These are phyloP conservation scores for Aplodontia rufa DNA, from an alignment of 2,113 vertebrate species.

Conservation along the genomic window DNA sequence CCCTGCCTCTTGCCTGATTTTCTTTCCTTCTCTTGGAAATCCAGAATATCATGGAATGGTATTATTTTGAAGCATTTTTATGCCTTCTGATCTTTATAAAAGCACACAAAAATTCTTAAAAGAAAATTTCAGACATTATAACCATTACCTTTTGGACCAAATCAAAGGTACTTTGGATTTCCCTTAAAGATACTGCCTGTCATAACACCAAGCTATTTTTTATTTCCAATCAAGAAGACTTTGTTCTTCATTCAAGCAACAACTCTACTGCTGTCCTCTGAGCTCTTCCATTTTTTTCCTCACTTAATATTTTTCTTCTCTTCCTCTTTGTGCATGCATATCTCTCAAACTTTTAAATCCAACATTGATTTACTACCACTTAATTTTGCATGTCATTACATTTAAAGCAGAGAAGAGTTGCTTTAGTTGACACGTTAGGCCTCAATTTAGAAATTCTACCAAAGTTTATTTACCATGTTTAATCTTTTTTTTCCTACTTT, in stretches of 20 bases:
- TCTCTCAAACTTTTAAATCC: neutral
- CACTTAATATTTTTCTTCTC: neutral
- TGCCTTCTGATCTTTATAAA: constrained; percentile 42
- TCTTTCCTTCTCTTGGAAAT: constrained; percentile 19
- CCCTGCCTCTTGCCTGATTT: neutral
- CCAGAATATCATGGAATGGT: neutral
- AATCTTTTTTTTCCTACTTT: neutral
- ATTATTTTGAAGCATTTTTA: constrained; percentile 50
- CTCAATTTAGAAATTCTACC: neutral
- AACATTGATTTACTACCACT: neutral
- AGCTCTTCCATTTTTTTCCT: neutral
- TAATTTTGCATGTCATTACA: neutral
- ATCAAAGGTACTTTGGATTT: constrained; percentile 1
- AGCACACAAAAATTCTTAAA: neutral
- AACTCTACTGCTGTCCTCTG: neutral
- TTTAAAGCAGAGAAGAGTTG: neutral
- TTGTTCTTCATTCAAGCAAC: neutral
- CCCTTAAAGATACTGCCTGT: neutral
- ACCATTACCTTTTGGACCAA: neutral
- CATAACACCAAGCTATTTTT: constrained; percentile 18
- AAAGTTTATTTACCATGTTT: constrained; percentile 23
- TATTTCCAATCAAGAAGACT: neutral
- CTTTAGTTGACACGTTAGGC: neutral
- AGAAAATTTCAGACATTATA: constrained; percentile 15
- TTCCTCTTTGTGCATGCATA: neutral